A percentile compares a stretch with the other conserved stretches of the same genome.
Conservation (phyloP, 2,888 invertebrate genomes). For the Volucella inflata region DNA sequence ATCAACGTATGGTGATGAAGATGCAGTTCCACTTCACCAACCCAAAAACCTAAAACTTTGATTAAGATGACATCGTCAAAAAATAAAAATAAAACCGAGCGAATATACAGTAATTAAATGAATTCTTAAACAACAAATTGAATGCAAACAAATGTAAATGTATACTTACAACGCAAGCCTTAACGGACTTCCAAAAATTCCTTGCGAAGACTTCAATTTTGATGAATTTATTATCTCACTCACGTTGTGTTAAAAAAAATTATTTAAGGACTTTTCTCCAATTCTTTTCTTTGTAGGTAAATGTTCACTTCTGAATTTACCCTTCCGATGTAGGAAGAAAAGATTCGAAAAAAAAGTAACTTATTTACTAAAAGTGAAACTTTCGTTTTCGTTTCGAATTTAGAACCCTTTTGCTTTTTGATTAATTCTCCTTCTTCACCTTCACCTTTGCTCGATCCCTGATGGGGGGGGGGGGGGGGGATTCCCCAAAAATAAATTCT, state of each 20-base stretch:
- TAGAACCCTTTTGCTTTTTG: slow-evolving; percentile 34
- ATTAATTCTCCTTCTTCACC: slow-evolving; percentile 7
- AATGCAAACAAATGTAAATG: slow-evolving; percentile 15
- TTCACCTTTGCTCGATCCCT: slow-evolving; percentile 2
- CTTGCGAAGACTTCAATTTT: slow-evolving; percentile 84
- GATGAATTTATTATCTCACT: slow-evolving; percentile 80
- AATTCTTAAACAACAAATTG: neutral
- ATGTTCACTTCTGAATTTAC: neutral
- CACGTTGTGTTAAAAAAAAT: slow-evolving; percentile 49
- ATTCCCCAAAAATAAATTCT: no score
- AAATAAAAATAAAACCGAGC: no score
- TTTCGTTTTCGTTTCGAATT: slow-evolving; percentile 39
- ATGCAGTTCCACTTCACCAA: no score
- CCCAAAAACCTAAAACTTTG: no score
- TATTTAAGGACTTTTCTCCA: neutral
- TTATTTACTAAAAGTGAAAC: slow-evolving; percentile 24
- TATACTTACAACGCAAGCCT: slow-evolving; percentile 84
- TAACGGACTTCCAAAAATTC: slow-evolving; percentile 84
- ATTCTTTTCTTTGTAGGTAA: no score
- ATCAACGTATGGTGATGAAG: no score
- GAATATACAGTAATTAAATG: neutral
- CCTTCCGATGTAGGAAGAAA: slow-evolving; percentile 12
- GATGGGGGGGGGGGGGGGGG: neutral
- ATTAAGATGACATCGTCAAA: no score
- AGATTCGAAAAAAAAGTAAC: slow-evolving; percentile 1